These are phyloP conservation scores for Acrobasis repandana DNA, from an alignment of 2,888 invertebrate species.

Conservation along the genomic window DNA sequence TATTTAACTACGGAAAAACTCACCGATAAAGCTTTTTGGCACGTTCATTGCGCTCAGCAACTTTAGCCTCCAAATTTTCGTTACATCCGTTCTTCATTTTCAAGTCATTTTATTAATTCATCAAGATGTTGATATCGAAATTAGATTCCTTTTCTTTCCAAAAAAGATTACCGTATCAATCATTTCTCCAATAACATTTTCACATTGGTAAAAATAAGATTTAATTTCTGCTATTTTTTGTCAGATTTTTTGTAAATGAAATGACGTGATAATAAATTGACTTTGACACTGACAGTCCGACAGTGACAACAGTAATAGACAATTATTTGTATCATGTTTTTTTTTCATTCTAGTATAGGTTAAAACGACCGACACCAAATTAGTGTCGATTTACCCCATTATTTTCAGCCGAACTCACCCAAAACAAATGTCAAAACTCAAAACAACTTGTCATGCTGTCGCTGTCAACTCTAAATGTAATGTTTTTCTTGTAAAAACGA, in stretches of 20 bases:
- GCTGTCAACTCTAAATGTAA: too few relatives aligned
- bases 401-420: background rate
- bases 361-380: too few relatives aligned
- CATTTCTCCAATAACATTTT: slow-evolving; percentile 57
- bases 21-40: slow-evolving; percentile 80
- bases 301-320: background rate
- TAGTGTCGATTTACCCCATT: too few relatives aligned
- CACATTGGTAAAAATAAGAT: slow-evolving; percentile 13
- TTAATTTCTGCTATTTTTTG: slow-evolving; percentile 25
- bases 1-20: slow-evolving; percentile 30
- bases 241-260: background rate
- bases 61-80: slow-evolving; percentile 73
- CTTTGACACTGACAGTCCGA: background rate
- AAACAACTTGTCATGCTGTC: slow-evolving; percentile 9
- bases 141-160: slow-evolving; percentile 43
- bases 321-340: too few relatives aligned
- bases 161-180: slow-evolving; percentile 42
- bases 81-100: slow-evolving; percentile 76
- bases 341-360: too few relatives aligned
- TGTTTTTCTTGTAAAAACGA: background rate
- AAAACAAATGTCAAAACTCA: background rate
- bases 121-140: slow-evolving; percentile 65
- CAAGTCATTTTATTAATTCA: slow-evolving; percentile 76
- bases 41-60: slow-evolving; percentile 72
- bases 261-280: slow-evolving; percentile 2